Conservation (phyloP, 2,113 vertebrate species). For the Tragelaphus scriptus region DNA sequence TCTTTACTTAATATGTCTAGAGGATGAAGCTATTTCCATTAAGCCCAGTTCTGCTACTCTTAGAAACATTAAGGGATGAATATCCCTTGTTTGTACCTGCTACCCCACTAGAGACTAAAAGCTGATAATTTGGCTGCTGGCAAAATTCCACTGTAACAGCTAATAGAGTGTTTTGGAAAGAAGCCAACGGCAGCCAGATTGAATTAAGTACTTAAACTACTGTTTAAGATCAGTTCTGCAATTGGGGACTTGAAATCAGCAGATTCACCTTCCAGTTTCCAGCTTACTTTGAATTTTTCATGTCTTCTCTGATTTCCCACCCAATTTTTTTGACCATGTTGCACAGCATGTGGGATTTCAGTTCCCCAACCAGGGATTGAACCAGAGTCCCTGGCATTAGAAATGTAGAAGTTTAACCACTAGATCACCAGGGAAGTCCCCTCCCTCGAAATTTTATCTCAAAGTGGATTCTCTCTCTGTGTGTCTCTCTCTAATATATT, state of each 20-base stretch:
- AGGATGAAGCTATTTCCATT: background rate
- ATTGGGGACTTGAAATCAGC: conserved; percentile 32
- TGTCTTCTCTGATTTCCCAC: background rate
- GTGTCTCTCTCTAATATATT: background rate
- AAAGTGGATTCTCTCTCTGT: background rate
- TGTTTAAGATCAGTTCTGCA: conserved; percentile 40
- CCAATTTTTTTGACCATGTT: background rate
- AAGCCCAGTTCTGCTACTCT: background rate
- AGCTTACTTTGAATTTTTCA: background rate
- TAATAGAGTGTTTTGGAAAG: conserved; percentile 50
- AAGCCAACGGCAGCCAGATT: conserved; percentile 42
- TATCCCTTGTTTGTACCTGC: background rate
- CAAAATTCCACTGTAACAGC: conserved; percentile 43
- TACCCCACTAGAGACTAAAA: conserved; percentile 39
- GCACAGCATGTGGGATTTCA: background rate
- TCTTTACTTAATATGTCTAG: background rate
- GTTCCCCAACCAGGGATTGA: background rate
- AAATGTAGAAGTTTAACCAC: background rate
- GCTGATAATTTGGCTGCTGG: conserved; percentile 59
- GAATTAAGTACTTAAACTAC: conserved; percentile 52
- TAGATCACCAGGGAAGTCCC: background rate
- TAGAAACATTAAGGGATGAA: background rate
- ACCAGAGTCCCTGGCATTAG: background rate
- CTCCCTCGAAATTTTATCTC: background rate
- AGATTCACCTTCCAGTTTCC: background rate